phyloP scores from a whole-genome alignment of 2,888 invertebrate genomes.

The Apodemia arnacis region DNA sequence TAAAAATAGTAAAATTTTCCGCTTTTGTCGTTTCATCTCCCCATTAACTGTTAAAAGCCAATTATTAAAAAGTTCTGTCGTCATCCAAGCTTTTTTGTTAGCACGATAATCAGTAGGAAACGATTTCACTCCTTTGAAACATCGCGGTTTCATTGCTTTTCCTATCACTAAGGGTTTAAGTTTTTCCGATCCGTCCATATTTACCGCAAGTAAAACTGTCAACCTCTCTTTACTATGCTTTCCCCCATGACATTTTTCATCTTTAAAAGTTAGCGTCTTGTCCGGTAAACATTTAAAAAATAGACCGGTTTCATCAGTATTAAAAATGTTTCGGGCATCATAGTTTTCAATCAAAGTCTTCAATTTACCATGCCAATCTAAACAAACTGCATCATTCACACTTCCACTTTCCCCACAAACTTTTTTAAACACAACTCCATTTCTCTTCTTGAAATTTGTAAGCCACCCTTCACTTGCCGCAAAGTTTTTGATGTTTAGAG shows the following conservation, averaged over 20 bases:
- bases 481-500: neutral
- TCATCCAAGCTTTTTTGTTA: neutral
- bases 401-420: conserved; percentile 31
- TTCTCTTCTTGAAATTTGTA: neutral
- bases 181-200: conserved; percentile 76
- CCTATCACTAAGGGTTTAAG: conserved; percentile 71
- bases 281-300: conserved; percentile 9
- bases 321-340: conserved; percentile 58
- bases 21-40: neutral
- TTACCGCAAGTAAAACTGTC: conserved; percentile 55
- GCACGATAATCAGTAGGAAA: neutral
- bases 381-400: conserved; percentile 19
- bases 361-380: conserved; percentile 49
- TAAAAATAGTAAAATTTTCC: neutral
- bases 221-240: conserved; percentile 74
- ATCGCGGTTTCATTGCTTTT: conserved; percentile 22
- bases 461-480: neutral
- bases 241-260: conserved; percentile 74
- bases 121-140: neutral
- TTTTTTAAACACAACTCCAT: conserved; percentile 18
- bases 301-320: conserved; percentile 38
- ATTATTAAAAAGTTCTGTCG: neutral
- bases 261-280: conserved; percentile 55
- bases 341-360: conserved; percentile 58
- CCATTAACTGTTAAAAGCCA: no score